Evolutionary conservation across 2,888 invertebrate genomes (phyloP), one percentile per base, ranked within the genome.

Genomic region (Odontothrips loti): DNA sequence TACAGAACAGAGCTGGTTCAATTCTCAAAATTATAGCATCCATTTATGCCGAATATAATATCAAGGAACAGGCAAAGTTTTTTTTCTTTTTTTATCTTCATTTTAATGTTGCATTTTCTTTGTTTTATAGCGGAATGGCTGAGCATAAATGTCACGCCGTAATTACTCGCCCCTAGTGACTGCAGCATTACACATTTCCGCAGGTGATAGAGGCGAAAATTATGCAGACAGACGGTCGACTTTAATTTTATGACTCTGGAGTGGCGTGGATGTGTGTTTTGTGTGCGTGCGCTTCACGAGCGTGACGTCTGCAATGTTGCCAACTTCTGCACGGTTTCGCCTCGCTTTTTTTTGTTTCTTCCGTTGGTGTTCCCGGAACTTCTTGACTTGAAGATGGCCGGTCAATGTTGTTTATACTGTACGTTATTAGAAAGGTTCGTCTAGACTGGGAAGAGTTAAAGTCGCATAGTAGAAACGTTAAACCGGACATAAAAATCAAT

Each of bases 131-230:
- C 34, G 2, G 58, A 58, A 20, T 15, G 15, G 51, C 51, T 11
- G 15, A 17, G 20, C 58, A 58, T 58, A 58, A 58, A 58, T 58
- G 58, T 58, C 58, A 15, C 58, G 58, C 58, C 58, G 58, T 58
- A 58, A 58, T 58, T 58, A 58, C 58, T 20, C n/a, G n/a, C n/a
- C n/a, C n/a, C 34, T 43, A 15, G 15, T 20, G 58, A 58, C 58
- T 58, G 58, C 20, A 58, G 20, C 58, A 58, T 58, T 58, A 58
- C 58, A 58, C 58, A 15, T 58, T 58, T 58, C 58, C 58, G 58
- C 58, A 58, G 58, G 58, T 58, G 58, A 58, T 58, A 58, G 58
- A 58, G 58, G 58, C 58, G 58, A 58, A 58, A 58, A 58, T 58
- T 58, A 58, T 58, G 58, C 58, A 58, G 58, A 58, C 58, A 20